Conservation (phyloP, 2,888 invertebrate genomes). For the Melieria crassipennis region DNA sequence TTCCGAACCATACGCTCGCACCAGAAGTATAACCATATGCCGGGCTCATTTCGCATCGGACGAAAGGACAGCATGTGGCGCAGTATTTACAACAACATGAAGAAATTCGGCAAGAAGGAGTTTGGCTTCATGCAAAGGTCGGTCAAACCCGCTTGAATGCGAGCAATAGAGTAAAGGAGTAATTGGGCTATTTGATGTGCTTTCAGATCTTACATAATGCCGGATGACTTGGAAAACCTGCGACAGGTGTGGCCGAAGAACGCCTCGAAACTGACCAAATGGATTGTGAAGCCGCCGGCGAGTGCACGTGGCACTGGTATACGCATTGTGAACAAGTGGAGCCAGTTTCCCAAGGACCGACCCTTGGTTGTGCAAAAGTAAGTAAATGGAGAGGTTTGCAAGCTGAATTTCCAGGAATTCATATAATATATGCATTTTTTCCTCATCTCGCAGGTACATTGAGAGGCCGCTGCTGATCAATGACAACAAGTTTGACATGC, state of each 20-base stretch:
- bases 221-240: slow-evolving; percentile 83
- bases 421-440: slow-evolving; percentile 13
- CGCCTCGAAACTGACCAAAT: slow-evolving; percentile 80
- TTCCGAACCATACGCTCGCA: slow-evolving; percentile 86
- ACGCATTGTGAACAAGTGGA: slow-evolving; percentile 92
- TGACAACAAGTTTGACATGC: slow-evolving; percentile 96
- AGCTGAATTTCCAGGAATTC: not conserved
- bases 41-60: slow-evolving; percentile 97
- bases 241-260: slow-evolving; percentile 88
- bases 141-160: not conserved
- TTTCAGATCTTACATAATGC: slow-evolving; percentile 84
- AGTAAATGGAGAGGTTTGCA: slow-evolving; percentile 15
- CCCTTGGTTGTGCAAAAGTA: slow-evolving; percentile 89
- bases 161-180: not conserved
- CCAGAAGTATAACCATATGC: slow-evolving; percentile 98
- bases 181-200: not conserved
- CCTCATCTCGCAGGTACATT: slow-evolving; percentile 77
- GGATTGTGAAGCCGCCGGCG: slow-evolving; percentile 98
- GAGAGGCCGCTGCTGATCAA: slow-evolving; percentile 88
- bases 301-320: slow-evolving; percentile 97
- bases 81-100: slow-evolving; percentile 73
- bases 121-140: slow-evolving; percentile 90
- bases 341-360: slow-evolving; percentile 90
- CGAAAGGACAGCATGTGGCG: slow-evolving; percentile 94
- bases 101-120: slow-evolving; percentile 70